Evolutionary conservation across 2,797 vertebrate genomes (phyloP), one percentile per base, ranked within the genome.

Genomic region (Ammospiza maritima): DNA sequence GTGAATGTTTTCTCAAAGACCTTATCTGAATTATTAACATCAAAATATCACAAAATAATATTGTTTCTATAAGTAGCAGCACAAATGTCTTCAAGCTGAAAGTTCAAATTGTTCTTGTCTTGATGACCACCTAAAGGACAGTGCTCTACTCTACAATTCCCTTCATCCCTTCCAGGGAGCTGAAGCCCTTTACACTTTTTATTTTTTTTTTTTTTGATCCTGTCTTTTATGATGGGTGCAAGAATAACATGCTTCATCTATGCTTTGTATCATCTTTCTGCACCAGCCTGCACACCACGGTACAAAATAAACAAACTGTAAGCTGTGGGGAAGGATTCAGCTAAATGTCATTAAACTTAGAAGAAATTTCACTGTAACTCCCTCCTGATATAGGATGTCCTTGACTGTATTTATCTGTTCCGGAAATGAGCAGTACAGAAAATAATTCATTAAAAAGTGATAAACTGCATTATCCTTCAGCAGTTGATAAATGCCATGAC

Each of bases 361-460:
- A 79, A 74, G n/a, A 93, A 91, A 90, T 77, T 80, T 85, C 54
- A 42, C n/a, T 54, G 50, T 56, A 82, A 74, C 44, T 89, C 32
- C 42, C 61, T 92, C 30, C n/a, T 92, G 80, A 88, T 89, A 80
- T 11, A 62, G 56, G 12, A 96, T 85, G 92, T 89, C 92, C 93
- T 97, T 96, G 94, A 83, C 50, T 51, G 61, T 65, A 85, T 94
- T 91, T 96, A 85, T 93, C 84, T 90, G 75, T 88, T 88, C 71
- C 8, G 23, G 90, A 96, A 95, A 96, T 80, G 75, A 95, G 51
- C 58, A 78, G 75, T 78, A 88, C 73, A 78, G 73, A 95, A 96
- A 94, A 94, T 94, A 95, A 91, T 95, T 86, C 85, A 95, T 96
- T 96, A 96, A 94, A 95, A 89, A 89, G 82, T 92, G 89, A 96